phyloP scores from a whole-genome alignment of 1,140 invertebrate species.

The Apis dorsata region DNA sequence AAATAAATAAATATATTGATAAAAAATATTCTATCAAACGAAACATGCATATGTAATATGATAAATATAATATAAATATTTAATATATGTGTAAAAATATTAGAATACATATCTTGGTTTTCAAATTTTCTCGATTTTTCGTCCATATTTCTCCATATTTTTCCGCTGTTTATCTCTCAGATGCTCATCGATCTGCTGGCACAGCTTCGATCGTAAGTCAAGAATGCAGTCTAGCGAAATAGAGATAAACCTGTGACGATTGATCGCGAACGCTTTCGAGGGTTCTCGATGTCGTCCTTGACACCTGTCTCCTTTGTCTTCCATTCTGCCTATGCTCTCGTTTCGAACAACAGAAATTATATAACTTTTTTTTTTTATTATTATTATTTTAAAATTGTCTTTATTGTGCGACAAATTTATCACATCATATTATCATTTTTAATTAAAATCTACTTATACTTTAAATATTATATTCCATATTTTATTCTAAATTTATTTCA shows the following conservation, averaged over 20 bases:
- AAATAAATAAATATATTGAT: too few relatives aligned
- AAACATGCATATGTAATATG: neutral
- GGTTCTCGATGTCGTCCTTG: slow-evolving; percentile 23
- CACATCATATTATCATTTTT: neutral
- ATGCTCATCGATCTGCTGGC: neutral
- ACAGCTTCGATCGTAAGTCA: slow-evolving; percentile 26
- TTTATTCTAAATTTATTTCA: too few relatives aligned
- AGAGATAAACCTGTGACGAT: slow-evolving; percentile 35
- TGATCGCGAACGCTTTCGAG: slow-evolving; percentile 23
- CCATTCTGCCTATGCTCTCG: neutral
- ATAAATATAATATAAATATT: neutral
- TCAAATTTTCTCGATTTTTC: neutral
- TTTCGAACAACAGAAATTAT: neutral
- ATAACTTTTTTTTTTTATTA: neutral
- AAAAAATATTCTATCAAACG: too few relatives aligned
- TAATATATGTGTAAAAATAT: neutral
- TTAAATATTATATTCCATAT: too few relatives aligned
- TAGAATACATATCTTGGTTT: too few relatives aligned
- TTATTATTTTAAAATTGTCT: neutral
- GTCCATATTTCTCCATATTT: neutral
- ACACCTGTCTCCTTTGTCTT: slow-evolving; percentile 5
- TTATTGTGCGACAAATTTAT: neutral
- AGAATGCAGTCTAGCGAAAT: slow-evolving; percentile 42
- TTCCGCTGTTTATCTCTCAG: slow-evolving; percentile 15
- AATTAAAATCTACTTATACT: too few relatives aligned